A percentile compares a stretch with the other conserved stretches of the same genome.
Evolutionary conservation across 2,113 vertebrate species (phyloP).

Genomic region (Chroicocephalus ridibundus): DNA sequence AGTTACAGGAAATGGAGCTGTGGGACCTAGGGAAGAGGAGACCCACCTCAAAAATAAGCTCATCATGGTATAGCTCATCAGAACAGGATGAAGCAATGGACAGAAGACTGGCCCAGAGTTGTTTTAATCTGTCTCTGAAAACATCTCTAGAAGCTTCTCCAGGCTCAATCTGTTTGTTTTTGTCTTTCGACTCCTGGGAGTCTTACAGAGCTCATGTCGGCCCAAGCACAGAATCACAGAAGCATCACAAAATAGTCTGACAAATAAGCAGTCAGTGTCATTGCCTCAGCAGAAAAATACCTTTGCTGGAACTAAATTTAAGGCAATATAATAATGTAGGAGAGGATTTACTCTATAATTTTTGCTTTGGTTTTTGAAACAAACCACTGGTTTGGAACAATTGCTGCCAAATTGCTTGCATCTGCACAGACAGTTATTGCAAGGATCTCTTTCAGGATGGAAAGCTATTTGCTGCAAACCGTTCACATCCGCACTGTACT

Average conservation of each 20-base stretch:
- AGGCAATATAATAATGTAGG: not conserved
- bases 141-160: not conserved
- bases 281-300: slow-evolving; percentile 39
- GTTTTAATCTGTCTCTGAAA: not conserved
- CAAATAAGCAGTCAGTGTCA: not conserved
- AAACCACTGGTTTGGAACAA: slow-evolving; percentile 55
- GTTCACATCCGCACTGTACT: not conserved
- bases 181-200: not conserved
- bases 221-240: not conserved
- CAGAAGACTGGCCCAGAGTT: not conserved
- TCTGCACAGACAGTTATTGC: slow-evolving; percentile 7
- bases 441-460: slow-evolving; percentile 18
- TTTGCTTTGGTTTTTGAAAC: slow-evolving; percentile 40
- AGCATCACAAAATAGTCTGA: not conserved
- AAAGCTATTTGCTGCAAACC: not conserved
- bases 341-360: slow-evolving; percentile 30
- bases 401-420: slow-evolving; percentile 41
- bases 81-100: not conserved
- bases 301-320: slow-evolving; percentile 42
- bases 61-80: not conserved
- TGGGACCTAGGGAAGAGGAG: not conserved
- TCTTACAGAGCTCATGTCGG: not conserved
- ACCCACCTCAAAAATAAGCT: not conserved
- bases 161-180: not conserved
- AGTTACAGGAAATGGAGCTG: slow-evolving; percentile 1